Percentiles rank a stretch among this genome's conserved stretches.
phyloP scores from a whole-genome alignment of 2,113 vertebrate genomes.

The Hassar affinis region DNA sequence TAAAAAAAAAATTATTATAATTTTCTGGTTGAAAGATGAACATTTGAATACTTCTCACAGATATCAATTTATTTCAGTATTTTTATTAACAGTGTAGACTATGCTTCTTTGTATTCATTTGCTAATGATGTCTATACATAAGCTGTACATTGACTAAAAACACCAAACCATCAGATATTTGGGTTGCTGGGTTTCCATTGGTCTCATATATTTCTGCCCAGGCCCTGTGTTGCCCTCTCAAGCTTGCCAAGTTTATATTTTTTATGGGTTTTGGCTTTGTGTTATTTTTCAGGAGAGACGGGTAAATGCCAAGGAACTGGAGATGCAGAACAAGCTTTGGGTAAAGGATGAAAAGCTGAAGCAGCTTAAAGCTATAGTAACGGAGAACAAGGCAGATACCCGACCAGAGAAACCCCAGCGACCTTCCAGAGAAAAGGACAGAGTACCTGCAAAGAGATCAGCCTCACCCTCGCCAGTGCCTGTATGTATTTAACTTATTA shows the following conservation, averaged over 20 bases:
- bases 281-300: constrained; percentile 79
- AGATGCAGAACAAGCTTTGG: constrained; percentile 99
- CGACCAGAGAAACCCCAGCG: constrained; percentile 74
- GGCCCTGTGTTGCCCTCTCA: background rate
- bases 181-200: background rate
- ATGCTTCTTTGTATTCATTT: background rate
- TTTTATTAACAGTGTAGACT: background rate
- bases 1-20: too few species aligned
- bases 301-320: constrained; percentile 90
- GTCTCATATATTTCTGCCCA: background rate
- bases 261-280: too few species aligned
- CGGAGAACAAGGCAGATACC: constrained; percentile 75
- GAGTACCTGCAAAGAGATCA: constrained; percentile 71
- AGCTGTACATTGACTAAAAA: background rate
- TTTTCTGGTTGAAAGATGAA: background rate
- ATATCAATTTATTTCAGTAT: background rate
- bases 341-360: constrained; percentile 98
- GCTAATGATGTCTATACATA: background rate
- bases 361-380: constrained; percentile 95
- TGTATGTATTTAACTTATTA: constrained; percentile 69
- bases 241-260: background rate
- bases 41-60: background rate
- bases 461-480: constrained; percentile 78
- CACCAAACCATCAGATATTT: background rate
- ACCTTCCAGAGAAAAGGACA: constrained; percentile 81